Evolutionary conservation across 2,888 invertebrate genomes (phyloP).

Genomic region (Melieria omissa): DNA sequence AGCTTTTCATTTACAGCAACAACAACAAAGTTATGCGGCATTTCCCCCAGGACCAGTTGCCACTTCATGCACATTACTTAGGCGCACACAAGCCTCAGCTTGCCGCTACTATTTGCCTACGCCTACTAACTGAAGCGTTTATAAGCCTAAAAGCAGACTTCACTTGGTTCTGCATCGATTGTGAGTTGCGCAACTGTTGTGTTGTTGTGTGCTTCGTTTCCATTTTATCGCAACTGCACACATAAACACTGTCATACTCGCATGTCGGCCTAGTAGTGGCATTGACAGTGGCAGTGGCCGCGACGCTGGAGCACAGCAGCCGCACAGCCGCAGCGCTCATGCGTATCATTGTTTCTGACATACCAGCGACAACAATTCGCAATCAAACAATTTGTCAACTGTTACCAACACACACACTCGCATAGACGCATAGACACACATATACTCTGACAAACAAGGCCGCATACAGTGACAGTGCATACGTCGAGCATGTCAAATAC

Average conservation of each 20-base stretch:
- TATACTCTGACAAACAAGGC: too few relatives aligned
- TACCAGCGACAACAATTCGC: slow-evolving; percentile 55
- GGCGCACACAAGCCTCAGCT: too few relatives aligned
- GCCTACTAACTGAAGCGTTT: neutral
- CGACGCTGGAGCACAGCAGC: neutral
- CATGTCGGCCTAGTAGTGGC: too few relatives aligned
- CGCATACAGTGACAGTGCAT: too few relatives aligned
- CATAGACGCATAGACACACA: neutral
- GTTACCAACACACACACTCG: neutral
- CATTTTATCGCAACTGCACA: too few relatives aligned
- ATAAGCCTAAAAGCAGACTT: neutral
- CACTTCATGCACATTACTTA: too few relatives aligned
- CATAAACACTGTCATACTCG: too few relatives aligned
- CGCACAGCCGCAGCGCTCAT: slow-evolving; percentile 13
- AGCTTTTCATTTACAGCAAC: too few relatives aligned
- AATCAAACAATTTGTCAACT: slow-evolving; percentile 54
- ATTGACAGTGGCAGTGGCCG: neutral
- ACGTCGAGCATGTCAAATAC: too few relatives aligned
- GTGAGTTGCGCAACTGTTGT: neutral
- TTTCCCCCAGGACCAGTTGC: too few relatives aligned
- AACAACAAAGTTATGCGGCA: too few relatives aligned
- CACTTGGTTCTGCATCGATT: neutral
- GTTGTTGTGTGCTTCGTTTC: neutral
- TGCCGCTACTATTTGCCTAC: too few relatives aligned
- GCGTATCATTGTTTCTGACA: slow-evolving; percentile 54